phyloP scores from a whole-genome alignment of 1,140 invertebrate species.

The Bursaphelenchus mucronatus region DNA sequence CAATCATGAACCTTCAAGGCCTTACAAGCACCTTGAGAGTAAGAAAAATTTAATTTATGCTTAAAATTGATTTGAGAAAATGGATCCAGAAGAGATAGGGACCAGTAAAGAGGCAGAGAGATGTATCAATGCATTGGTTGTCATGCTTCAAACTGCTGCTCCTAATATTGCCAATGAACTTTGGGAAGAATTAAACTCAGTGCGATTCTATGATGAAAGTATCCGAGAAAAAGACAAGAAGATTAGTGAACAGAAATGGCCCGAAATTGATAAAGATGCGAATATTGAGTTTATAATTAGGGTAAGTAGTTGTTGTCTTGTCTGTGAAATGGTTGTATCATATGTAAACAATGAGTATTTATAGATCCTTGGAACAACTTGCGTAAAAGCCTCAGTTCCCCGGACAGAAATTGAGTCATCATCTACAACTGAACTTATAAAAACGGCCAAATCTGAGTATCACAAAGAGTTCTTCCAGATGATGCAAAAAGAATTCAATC shows the following conservation, averaged over 20 bases:
- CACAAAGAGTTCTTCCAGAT: conserved; percentile 26
- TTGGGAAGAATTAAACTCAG: conserved; percentile 34
- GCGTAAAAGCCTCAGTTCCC: not conserved
- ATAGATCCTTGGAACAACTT: conserved; percentile 6
- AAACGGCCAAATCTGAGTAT: conserved; percentile 20
- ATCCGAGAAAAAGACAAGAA: conserved; percentile 19
- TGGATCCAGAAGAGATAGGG: conserved; percentile 33
- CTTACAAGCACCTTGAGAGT: conserved; percentile 53
- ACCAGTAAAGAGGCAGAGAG: conserved; percentile 47
- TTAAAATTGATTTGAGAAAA: conserved; percentile 43
- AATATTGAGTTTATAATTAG: conserved; percentile 45
- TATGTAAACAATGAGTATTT: not conserved
- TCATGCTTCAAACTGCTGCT: conserved; percentile 55
- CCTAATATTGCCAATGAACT: conserved; percentile 49
- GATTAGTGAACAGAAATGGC: conserved; percentile 43
- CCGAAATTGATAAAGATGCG: conserved; percentile 42
- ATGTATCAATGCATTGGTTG: conserved; percentile 49
- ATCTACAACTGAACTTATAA: conserved; percentile 14
- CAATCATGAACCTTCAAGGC: conserved; percentile 40
- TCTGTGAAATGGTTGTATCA: not conserved
- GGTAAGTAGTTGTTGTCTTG: conserved; percentile 22
- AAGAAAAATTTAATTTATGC: not conserved
- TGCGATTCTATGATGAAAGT: conserved; percentile 7
- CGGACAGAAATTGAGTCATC: conserved; percentile 6
- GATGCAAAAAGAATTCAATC: no score